phyloP scores from a whole-genome alignment of 35 echinoderm and acorn worm genomes.

The Acanthaster planci region DNA sequence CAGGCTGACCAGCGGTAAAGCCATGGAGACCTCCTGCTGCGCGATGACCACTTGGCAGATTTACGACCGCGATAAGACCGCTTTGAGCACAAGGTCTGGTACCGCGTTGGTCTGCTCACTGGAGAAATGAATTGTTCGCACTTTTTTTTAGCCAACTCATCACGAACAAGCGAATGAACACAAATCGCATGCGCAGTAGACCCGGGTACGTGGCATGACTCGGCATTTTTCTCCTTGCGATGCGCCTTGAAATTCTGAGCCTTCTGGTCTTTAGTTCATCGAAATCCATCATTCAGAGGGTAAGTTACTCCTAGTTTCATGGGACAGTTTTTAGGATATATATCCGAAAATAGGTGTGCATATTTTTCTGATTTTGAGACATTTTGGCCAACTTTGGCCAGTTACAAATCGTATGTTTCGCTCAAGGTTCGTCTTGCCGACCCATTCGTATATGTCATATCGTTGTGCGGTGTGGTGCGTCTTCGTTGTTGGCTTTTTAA shows the following conservation, averaged over 20 bases:
- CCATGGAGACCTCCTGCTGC: too few species aligned
- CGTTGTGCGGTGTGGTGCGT: not conserved
- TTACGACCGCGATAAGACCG: too few species aligned
- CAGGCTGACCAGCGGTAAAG: too few species aligned
- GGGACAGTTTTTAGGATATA: not conserved
- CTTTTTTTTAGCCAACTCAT: not conserved
- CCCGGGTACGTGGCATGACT: not conserved
- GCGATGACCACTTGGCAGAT: too few species aligned
- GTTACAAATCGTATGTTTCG: not conserved
- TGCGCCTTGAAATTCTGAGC: constrained; percentile 1
- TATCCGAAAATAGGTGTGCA: not conserved
- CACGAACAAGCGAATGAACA: not conserved
- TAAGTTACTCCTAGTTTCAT: not conserved
- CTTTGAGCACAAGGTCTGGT: too few species aligned
- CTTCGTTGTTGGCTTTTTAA: not conserved
- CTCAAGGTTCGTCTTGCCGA: not conserved
- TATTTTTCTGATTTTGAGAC: not conserved
- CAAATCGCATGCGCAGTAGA: not conserved
- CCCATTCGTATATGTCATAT: not conserved
- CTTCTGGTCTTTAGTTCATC: not conserved
- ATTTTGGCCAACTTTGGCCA: not conserved
- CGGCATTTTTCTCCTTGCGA: not conserved
- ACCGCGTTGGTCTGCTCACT: not conserved
- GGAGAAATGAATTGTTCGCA: not conserved
- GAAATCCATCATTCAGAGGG: constrained; percentile 1